Conservation (phyloP, 2,113 vertebrate species). For the Ictidomys tridecemlineatus region DNA sequence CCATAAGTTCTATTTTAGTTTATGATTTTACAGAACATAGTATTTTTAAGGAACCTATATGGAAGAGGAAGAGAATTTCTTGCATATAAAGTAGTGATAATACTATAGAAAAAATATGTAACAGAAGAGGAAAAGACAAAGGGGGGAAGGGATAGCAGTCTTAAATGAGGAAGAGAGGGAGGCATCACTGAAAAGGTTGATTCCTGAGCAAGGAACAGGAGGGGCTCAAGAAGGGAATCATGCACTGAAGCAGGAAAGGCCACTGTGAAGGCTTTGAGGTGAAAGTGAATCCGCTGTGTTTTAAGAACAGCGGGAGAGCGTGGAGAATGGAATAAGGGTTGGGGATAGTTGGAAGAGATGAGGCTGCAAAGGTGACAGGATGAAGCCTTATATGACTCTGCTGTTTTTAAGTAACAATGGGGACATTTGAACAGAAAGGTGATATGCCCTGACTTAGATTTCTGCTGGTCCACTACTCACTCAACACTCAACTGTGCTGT, state of each 20-base stretch:
- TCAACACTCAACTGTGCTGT: no score
- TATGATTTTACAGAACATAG: not conserved
- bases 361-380: not conserved
- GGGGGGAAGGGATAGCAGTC: not conserved
- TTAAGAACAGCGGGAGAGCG: no score
- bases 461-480: not conserved
- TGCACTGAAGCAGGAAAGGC: not conserved
- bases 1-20: not conserved
- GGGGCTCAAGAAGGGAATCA: not conserved
- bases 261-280: not conserved
- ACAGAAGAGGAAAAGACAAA: not conserved
- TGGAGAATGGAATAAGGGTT: not conserved
- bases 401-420: not conserved
- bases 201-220: not conserved
- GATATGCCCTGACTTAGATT: not conserved
- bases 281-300: not conserved
- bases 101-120: not conserved
- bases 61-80: not conserved
- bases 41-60: not conserved
- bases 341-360: rapidly evolving
- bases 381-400: not conserved
- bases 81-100: not conserved
- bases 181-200: not conserved
- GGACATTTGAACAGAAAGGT: not conserved
- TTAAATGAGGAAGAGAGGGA: not conserved